Conservation (phyloP, 1,140 invertebrate genomes). For the Hyles euphorbiae region DNA sequence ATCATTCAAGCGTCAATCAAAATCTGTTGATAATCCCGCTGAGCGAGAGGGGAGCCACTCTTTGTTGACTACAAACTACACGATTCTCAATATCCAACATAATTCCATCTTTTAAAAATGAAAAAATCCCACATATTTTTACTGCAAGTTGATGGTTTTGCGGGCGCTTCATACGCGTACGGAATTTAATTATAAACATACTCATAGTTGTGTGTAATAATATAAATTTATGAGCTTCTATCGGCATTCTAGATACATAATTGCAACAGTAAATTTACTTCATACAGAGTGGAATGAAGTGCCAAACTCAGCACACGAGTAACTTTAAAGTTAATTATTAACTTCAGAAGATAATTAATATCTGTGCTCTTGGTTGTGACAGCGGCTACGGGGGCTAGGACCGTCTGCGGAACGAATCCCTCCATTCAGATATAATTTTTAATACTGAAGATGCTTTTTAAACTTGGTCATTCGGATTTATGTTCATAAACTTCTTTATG, state of each 20-base stretch:
- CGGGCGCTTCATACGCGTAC: background rate
- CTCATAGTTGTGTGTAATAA: conserved; percentile 12
- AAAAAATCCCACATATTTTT: too few species aligned
- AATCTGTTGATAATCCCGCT: too few species aligned
- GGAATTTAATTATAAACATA: conserved; percentile 13
- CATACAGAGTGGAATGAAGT: conserved; percentile 41
- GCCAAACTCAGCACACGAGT: conserved; percentile 53
- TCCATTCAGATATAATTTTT: conserved; percentile 6
- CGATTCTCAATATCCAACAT: too few species aligned
- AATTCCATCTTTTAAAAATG: too few species aligned
- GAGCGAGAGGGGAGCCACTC: too few species aligned
- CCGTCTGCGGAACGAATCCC: background rate
- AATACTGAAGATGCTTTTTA: background rate
- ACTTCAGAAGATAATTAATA: conserved; percentile 61
- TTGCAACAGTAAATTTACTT: conserved; percentile 51
- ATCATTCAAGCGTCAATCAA: too few species aligned
- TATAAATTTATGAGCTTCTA: conserved; percentile 22
- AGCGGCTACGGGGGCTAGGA: conserved; percentile 6
- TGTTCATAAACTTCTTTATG: too few species aligned
- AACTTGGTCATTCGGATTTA: background rate
- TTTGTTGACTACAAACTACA: too few species aligned
- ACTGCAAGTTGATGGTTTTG: too few species aligned
- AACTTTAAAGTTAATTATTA: conserved; percentile 66
- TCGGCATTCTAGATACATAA: conserved; percentile 35
- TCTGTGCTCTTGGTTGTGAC: conserved; percentile 31